phyloP scores from a whole-genome alignment of 2,797 vertebrate genomes.

The Threskiornis aethiopicus region DNA sequence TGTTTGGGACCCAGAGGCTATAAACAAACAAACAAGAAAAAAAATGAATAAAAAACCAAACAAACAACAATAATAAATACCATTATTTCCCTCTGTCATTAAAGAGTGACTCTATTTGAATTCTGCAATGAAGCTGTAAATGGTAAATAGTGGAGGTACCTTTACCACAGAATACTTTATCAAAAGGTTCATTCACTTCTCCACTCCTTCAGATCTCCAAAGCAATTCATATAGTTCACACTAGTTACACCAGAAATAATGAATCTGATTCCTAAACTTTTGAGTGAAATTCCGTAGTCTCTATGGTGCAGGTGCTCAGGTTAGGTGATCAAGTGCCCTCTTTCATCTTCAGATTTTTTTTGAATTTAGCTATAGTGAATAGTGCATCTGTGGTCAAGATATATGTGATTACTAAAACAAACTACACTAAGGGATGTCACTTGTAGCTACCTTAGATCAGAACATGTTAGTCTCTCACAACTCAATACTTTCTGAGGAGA shows the following conservation, averaged over 20 bases:
- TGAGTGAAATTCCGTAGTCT: background rate
- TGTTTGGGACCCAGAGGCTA: background rate
- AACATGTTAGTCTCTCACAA: background rate
- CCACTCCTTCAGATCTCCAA: background rate
- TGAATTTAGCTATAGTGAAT: background rate
- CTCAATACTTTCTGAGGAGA: background rate
- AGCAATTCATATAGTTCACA: background rate
- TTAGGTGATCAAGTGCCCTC: background rate
- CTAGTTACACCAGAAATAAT: background rate
- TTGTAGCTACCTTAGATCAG: background rate
- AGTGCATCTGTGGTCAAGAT: background rate
- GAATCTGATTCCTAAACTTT: background rate
- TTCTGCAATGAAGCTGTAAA: background rate
- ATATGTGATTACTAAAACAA: background rate
- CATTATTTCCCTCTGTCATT: background rate
- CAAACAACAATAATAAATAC: background rate
- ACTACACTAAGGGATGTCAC: background rate
- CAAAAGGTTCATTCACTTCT: background rate
- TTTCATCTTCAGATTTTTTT: background rate
- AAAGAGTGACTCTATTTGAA: background rate
- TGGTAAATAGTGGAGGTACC: background rate
- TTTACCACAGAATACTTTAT: background rate
- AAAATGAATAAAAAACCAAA: fast-evolving
- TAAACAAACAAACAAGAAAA: background rate
- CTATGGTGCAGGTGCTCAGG: background rate